Base-by-base conservation (phyloP, 1,140 invertebrate genomes). In the Bombus sylvicola region DNA sequence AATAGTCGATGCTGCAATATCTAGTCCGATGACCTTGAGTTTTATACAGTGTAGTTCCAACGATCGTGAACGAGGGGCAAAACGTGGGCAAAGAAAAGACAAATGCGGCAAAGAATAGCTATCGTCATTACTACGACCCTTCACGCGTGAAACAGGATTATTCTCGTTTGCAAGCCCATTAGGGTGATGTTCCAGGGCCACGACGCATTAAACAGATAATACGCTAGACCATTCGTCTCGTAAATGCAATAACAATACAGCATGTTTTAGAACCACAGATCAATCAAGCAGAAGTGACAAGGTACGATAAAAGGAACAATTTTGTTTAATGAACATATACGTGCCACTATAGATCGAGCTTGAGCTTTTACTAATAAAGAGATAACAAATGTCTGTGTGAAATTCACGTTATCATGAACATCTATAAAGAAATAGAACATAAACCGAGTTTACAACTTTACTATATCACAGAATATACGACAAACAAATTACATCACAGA, bases 71-170 rank as follows among this genome's bases (percentile, higher is more conserved):
- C 47, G 25, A 34, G n/a, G 5, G 10, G 34, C 10, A 3, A 53
- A 64, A 37, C 39, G 28, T 43, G 68, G 68, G 43, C 72, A 62
- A 53, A 68, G 47, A 64, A 39, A 37, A 80, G 83, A 79, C 76
- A 80, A 80, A 81, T 80, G 79, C 73, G 81, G 72, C 89, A 79
- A 90, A 79, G 85, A 78, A 78, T 69, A 66, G 79, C 71, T 59
- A 69, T 80, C 84, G 86, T 91, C 88, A 89, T 91, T 92, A 92
- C 80, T 62, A 77, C 74, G 47, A 82, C 62, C 72, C 69, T 81
- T 89, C 89, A 81, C 81, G 86, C 91, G 89, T 91, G 83, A 92
- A 92, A 92, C 82, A 59, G 86, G 90, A 92, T 92, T 91, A 92
- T 89, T 83, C 87, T 90, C 87, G 83, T 89, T 92, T 87, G 85